These are phyloP conservation scores for Forbesichthys papilliferus DNA, from an alignment of 2,113 vertebrate genomes.

Conservation along the genomic window DNA sequence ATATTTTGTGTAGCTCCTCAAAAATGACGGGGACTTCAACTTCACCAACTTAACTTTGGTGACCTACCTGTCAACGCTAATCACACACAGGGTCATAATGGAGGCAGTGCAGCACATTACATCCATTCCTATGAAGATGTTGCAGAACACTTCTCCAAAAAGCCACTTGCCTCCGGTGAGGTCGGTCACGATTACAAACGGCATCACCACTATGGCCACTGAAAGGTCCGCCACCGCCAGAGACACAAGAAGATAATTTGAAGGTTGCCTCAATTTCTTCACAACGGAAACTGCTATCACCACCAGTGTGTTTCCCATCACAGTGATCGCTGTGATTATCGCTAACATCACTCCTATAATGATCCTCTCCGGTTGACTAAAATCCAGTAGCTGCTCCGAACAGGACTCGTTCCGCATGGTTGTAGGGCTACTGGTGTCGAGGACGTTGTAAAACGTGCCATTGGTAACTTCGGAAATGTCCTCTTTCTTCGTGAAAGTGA, in stretches of 20 bases:
- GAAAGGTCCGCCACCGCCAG: slow-evolving; percentile 81
- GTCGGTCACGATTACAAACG: slow-evolving; percentile 81
- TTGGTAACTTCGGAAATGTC: slow-evolving; percentile 71
- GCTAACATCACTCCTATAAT: slow-evolving; percentile 78
- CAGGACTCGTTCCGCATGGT: slow-evolving; percentile 76
- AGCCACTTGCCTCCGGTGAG: slow-evolving; percentile 82
- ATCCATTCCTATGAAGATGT: slow-evolving; percentile 83
- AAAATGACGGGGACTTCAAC: neutral
- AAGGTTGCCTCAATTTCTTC: slow-evolving; percentile 82
- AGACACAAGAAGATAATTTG: slow-evolving; percentile 81
- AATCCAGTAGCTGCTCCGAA: slow-evolving; percentile 72
- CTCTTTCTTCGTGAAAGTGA: slow-evolving; percentile 65
- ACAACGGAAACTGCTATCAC: slow-evolving; percentile 81
- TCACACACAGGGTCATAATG: slow-evolving; percentile 83
- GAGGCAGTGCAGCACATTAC: slow-evolving; percentile 84
- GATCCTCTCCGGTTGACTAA: slow-evolving; percentile 75
- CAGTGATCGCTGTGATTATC: slow-evolving; percentile 78
- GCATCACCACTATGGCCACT: slow-evolving; percentile 81
- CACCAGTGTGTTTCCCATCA: slow-evolving; percentile 81
- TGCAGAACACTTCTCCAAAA: slow-evolving; percentile 81
- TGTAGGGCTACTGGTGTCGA: slow-evolving; percentile 55
- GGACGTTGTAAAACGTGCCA: slow-evolving; percentile 62
- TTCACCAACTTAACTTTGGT: slow-evolving; percentile 19
- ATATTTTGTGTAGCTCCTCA: neutral
- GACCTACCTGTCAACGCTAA: slow-evolving; percentile 82